Evolutionary conservation across 1,140 invertebrate species (phyloP), one percentile per base, ranked within the genome.

Genomic region (Acromyrmex echinatior): DNA sequence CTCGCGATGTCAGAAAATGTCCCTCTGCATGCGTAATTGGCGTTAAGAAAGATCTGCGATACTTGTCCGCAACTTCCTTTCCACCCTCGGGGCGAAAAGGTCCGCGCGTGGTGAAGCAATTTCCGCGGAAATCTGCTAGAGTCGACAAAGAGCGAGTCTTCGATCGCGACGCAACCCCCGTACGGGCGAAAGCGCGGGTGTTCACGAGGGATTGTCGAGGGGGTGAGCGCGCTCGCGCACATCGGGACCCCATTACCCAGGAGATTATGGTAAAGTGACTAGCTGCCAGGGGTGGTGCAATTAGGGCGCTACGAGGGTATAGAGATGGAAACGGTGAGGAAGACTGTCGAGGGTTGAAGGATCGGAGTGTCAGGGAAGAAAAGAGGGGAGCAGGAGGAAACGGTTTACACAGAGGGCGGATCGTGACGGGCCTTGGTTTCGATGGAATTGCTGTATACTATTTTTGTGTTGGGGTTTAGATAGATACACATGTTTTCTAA

Each of bases 231-330:
- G 80, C 70, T 74, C 80, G 82, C 62, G 82, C 63, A 86, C 62
- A 79, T 60, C 35, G 85, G 92, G 92, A 93, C 90, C 91, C 92
- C 91, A 93, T 94, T 94, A 93, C 92, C 92, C 91, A 65, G 86
- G 94, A 94, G 93, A 94, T 94, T 95, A 94, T 91, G 87, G 87
- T 90, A 92, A 93, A 94, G 93, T 93, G 93, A 94, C 91, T 94
- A 91, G 92, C 89, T 93, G 90, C 91, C 92, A 93, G 91, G 92
- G 88, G 87, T 92, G 91, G 81, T 80, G 90, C 90, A 91, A 92
- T 93, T 92, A 92, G 91, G 91, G 90, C 86, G 79, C 45, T 60
- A 18, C 53, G 39, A 80, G 77, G 77, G 63, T 73, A 35, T 74
- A 81, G 79, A 81, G 88, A 77, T 77, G 77, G 82, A 80, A 71